Percentiles rank a stretch among this genome's conserved stretches.
phyloP scores from a whole-genome alignment of 2,888 invertebrate genomes.

The Ecliptopera silaceata region DNA sequence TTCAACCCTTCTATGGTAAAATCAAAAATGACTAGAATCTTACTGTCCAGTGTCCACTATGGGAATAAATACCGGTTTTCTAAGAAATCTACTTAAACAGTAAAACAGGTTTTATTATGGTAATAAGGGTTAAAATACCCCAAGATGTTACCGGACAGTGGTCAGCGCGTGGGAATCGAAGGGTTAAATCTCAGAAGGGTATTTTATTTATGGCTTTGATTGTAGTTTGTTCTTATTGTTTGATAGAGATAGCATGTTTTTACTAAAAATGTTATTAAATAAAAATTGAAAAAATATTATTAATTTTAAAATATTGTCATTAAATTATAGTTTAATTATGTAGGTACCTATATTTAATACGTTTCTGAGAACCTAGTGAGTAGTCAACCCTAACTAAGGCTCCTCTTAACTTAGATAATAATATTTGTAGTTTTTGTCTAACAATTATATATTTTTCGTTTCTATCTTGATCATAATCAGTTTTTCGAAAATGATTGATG shows the following conservation, averaged over 20 bases:
- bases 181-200: conserved; percentile 22
- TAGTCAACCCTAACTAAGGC: too few relatives aligned
- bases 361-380: too few relatives aligned
- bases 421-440: too few relatives aligned
- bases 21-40: conserved; percentile 40
- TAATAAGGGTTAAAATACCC: conserved; percentile 46
- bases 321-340: too few relatives aligned
- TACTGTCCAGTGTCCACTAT: conserved; percentile 46
- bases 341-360: too few relatives aligned
- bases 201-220: conserved; percentile 9
- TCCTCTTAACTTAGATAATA: too few relatives aligned
- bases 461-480: too few relatives aligned
- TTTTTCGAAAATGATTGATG: too few relatives aligned
- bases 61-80: conserved; percentile 56
- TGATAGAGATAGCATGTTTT: neutral
- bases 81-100: conserved; percentile 39
- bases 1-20: conserved; percentile 41
- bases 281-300: too few relatives aligned
- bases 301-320: too few relatives aligned
- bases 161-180: conserved; percentile 55
- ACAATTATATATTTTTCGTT: too few relatives aligned
- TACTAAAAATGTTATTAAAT: too few relatives aligned
- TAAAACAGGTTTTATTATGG: conserved; percentile 47
- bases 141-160: conserved; percentile 49
- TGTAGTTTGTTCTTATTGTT: neutral